Evolutionary conservation across 2,888 invertebrate species (phyloP).

Genomic region (Apamea sordens): DNA sequence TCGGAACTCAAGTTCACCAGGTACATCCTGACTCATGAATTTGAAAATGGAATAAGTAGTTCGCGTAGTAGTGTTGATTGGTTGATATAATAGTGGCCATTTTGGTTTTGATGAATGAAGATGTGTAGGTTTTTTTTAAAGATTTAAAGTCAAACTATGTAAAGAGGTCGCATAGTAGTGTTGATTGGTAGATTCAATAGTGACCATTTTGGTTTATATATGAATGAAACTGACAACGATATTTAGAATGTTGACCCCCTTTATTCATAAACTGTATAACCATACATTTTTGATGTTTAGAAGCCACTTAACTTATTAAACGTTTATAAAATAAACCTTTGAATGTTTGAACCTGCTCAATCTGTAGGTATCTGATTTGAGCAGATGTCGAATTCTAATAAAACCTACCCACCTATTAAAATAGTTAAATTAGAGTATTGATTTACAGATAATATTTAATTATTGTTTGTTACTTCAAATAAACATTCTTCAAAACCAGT

Average conservation of each 20-base stretch:
- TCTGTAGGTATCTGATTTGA: too few relatives aligned
- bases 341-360: too few relatives aligned
- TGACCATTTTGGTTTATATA: neutral
- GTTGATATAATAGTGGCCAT: constrained; percentile 30
- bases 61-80: constrained; percentile 30
- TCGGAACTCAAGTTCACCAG: constrained; percentile 60
- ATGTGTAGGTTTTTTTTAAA: neutral
- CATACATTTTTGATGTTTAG: too few relatives aligned
- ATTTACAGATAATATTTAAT: constrained; percentile 3
- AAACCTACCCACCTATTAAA: neutral
- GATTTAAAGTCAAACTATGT: neutral
- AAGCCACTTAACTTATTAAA: too few relatives aligned
- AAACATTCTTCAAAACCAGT: constrained; percentile 36
- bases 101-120: constrained; percentile 46
- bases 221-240: constrained; percentile 9
- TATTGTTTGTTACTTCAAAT: constrained; percentile 6
- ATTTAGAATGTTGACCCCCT: too few relatives aligned
- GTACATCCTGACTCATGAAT: constrained; percentile 63
- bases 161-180: neutral
- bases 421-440: constrained; percentile 1
- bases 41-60: constrained; percentile 40
- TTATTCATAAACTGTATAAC: too few relatives aligned
- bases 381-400: neutral
- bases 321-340: too few relatives aligned
- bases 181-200: constrained; percentile 20